A percentile compares a stretch with the other conserved stretches of the same genome.
Conservation (phyloP, 2,113 vertebrate genomes). For the Meriones unguiculatus region DNA sequence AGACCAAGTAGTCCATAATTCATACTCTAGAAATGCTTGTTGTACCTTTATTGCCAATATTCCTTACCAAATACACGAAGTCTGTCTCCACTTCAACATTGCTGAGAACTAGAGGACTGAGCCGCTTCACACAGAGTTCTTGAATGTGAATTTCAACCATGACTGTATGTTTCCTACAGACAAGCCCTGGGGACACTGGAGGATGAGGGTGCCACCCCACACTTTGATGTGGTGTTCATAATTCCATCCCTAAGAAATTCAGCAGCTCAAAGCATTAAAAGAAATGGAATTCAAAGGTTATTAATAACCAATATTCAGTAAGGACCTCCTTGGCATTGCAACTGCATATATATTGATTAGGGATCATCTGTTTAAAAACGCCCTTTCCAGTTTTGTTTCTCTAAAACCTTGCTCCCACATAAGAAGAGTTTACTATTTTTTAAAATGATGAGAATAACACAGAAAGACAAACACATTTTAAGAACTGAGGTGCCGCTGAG, state of each 20-base stretch:
- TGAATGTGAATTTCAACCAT: neutral
- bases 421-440: neutral
- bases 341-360: neutral
- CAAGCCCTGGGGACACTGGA: neutral
- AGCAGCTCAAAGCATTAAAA: neutral
- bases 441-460: neutral
- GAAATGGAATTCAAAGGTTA: neutral
- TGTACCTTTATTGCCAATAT: neutral
- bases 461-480: neutral
- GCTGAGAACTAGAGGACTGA: neutral
- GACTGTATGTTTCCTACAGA: neutral
- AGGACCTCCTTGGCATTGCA: neutral
- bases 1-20: neutral
- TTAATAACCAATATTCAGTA: neutral
- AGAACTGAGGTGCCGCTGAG: neutral
- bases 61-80: neutral
- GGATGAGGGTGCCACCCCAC: neutral
- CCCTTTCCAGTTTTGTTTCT: neutral
- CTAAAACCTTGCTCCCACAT: neutral
- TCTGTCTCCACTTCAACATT: neutral
- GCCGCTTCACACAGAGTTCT: neutral
- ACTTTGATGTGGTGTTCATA: neutral
- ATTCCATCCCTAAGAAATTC: neutral
- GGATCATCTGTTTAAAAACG: slow-evolving; percentile 11
- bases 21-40: neutral